Evolutionary conservation across 2,888 invertebrate species (phyloP).

Genomic region (Nomada flava): DNA sequence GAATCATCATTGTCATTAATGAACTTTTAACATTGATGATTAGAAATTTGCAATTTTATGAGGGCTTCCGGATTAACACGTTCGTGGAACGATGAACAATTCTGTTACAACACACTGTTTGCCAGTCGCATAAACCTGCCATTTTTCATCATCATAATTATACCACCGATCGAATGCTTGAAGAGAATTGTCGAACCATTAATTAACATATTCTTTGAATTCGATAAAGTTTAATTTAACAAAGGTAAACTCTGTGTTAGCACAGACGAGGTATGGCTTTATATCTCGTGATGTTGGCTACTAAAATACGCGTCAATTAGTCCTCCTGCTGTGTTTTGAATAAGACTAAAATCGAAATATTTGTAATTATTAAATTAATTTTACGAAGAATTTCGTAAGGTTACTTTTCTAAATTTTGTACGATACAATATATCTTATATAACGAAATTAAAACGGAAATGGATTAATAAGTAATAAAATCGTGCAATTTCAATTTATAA

Average conservation of each 20-base stretch:
- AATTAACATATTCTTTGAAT: neutral
- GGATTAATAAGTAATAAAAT: neutral
- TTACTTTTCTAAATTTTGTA: too few relatives aligned
- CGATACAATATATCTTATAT: neutral
- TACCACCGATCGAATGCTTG: neutral
- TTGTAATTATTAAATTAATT: too few relatives aligned
- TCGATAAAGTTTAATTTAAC: neutral
- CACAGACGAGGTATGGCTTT: too few relatives aligned
- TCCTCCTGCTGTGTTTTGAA: neutral
- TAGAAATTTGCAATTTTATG: neutral
- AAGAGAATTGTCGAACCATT: neutral
- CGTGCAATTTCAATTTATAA: neutral
- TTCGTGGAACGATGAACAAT: neutral
- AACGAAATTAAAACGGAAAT: neutral
- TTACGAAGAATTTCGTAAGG: too few relatives aligned
- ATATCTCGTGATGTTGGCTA: too few relatives aligned
- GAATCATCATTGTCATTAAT: slow-evolving; percentile 2
- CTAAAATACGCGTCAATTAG: neutral
- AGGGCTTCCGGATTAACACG: slow-evolving; percentile 29
- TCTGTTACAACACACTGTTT: neutral
- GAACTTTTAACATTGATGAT: slow-evolving; percentile 5
- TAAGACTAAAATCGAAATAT: neutral
- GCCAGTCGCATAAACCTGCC: neutral
- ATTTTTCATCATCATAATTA: neutral
- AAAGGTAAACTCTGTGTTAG: neutral